Conservation (phyloP, 2,797 vertebrate species). For the Esox lucius region DNA sequence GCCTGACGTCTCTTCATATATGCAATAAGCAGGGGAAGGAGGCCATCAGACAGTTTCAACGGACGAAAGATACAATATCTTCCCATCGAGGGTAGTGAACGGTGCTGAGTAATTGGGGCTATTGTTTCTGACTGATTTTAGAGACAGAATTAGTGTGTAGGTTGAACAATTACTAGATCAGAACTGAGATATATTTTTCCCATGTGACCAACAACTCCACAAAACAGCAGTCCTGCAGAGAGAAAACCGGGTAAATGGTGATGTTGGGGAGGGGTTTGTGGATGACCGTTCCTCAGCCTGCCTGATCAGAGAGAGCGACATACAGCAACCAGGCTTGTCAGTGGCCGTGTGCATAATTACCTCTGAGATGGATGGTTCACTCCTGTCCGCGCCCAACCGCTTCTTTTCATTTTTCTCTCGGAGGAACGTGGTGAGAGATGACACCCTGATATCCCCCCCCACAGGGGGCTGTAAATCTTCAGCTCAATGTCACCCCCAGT, state of each 20-base stretch:
- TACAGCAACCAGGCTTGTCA: slow-evolving; percentile 54
- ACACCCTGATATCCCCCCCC: slow-evolving; percentile 57
- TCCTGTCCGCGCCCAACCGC: slow-evolving; percentile 54
- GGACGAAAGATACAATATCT: background rate
- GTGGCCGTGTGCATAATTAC: slow-evolving; percentile 67
- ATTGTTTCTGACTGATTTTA: background rate
- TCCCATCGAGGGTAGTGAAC: slow-evolving; percentile 22
- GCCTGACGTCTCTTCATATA: slow-evolving; percentile 27
- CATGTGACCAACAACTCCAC: slow-evolving; percentile 1
- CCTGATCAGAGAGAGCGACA: slow-evolving; percentile 38
- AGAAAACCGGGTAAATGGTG: slow-evolving; percentile 26
- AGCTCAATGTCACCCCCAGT: slow-evolving; percentile 57
- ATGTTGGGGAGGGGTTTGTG: slow-evolving; percentile 30
- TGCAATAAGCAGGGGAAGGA: slow-evolving; percentile 13
- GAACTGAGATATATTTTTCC: background rate
- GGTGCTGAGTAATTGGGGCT: slow-evolving; percentile 21
- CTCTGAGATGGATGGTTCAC: slow-evolving; percentile 62
- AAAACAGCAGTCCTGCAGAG: slow-evolving; percentile 30
- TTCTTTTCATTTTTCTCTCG: slow-evolving; percentile 65
- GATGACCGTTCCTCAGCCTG: slow-evolving; percentile 43
- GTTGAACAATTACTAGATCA: background rate
- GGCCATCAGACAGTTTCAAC: background rate
- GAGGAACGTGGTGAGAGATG: slow-evolving; percentile 64
- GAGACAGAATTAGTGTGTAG: background rate
- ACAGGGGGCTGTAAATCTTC: slow-evolving; percentile 61